phyloP scores from a whole-genome alignment of 2,113 vertebrate genomes.

The Papio anubis region DNA sequence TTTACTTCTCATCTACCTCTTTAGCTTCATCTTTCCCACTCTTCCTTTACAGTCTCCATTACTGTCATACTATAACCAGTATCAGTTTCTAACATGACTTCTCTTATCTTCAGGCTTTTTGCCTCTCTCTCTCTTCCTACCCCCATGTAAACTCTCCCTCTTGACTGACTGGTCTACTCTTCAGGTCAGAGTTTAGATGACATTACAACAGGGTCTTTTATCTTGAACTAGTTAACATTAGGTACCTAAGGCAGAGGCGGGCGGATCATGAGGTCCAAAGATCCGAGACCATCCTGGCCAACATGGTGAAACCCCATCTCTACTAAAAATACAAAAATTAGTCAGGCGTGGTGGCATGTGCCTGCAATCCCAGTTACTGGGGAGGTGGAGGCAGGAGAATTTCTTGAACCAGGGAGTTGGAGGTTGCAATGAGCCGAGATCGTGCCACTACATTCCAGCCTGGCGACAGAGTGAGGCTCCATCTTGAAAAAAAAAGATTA shows the following conservation, averaged over 20 bases:
- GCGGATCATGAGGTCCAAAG: no score
- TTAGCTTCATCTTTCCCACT: neutral
- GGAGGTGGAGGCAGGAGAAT: no score
- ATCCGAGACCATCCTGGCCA: no score
- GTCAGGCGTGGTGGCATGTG: no score
- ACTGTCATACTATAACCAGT: neutral
- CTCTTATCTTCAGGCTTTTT: neutral
- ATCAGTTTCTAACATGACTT: neutral
- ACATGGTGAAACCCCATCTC: no score
- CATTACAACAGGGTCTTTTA: neutral
- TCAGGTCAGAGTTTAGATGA: neutral
- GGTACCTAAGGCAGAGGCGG: no score
- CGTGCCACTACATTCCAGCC: no score
- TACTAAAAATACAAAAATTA: no score
- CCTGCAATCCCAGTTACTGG: no score
- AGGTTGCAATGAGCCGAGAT: no score
- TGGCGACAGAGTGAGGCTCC: no score
- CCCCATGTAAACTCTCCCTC: neutral
- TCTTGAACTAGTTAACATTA: neutral
- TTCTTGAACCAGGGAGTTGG: no score
- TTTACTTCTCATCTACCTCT: neutral
- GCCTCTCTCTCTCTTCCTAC: neutral
- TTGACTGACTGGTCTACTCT: neutral
- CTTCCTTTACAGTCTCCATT: neutral
- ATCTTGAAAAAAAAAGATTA: neutral